Conservation (phyloP, 2,888 invertebrate species). For the Idaea dimidiata region DNA sequence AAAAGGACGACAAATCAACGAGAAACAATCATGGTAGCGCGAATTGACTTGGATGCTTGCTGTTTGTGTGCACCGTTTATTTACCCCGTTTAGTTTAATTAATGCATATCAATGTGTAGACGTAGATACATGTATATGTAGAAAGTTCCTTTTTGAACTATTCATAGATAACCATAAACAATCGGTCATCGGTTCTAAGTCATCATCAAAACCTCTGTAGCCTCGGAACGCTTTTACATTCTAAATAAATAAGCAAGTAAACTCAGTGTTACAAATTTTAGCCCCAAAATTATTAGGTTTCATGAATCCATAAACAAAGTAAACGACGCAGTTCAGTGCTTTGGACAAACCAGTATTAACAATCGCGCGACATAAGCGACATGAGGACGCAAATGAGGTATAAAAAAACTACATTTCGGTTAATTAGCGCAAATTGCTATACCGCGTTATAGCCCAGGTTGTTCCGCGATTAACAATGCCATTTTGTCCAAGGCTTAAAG, state of each 20-base stretch:
- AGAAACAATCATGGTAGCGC: too few species aligned
- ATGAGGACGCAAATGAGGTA: neutral
- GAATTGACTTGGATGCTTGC: slow-evolving; percentile 48
- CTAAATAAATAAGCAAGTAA: neutral
- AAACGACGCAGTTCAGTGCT: neutral
- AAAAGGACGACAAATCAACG: too few species aligned
- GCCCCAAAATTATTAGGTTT: neutral
- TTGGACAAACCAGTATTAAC: neutral
- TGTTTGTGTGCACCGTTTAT: slow-evolving; percentile 24
- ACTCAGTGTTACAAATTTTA: neutral
- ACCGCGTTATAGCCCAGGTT: neutral
- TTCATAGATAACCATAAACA: neutral
- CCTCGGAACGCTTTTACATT: neutral
- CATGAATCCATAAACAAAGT: neutral
- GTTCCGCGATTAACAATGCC: neutral
- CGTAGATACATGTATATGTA: slow-evolving; percentile 26
- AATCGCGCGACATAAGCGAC: neutral
- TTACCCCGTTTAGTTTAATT: slow-evolving; percentile 18
- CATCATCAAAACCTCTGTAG: neutral
- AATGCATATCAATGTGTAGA: slow-evolving; percentile 20
- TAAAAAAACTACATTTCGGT: neutral
- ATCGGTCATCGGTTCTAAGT: neutral
- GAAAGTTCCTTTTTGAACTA: neutral
- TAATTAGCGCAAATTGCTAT: neutral
- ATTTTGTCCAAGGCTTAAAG: slow-evolving; percentile 4